Conservation (phyloP, 2,113 vertebrate genomes). For the Atlantisia rogersi region DNA sequence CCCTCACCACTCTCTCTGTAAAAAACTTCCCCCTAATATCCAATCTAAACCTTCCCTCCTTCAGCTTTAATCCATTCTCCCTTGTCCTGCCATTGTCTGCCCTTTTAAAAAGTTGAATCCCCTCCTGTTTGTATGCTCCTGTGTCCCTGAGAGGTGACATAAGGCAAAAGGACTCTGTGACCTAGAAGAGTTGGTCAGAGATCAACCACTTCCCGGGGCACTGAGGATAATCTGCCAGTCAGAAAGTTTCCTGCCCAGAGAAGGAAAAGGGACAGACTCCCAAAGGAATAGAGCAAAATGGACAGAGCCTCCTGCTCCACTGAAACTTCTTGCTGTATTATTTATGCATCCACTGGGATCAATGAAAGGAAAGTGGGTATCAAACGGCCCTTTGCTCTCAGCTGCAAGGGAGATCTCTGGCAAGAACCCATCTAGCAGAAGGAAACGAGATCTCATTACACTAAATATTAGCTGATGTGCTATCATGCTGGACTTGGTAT, state of each 20-base stretch:
- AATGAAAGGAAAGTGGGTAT: conserved; percentile 21
- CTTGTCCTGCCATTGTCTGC: too few relatives aligned
- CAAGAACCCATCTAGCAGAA: conserved; percentile 15
- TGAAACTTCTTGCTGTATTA: neutral
- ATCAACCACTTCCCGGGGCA: neutral
- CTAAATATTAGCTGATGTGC: conserved; percentile 21
- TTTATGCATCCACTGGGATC: neutral
- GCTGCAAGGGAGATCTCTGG: neutral
- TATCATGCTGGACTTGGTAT: neutral
- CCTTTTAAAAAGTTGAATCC: too few relatives aligned
- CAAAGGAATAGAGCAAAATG: neutral
- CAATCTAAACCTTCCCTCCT: too few relatives aligned
- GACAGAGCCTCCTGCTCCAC: neutral
- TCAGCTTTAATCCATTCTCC: too few relatives aligned
- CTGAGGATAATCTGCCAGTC: neutral
- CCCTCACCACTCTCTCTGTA: too few relatives aligned
- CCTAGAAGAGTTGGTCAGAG: neutral
- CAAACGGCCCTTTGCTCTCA: conserved; percentile 25
- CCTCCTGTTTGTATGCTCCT: too few relatives aligned
- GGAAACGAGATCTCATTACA: conserved; percentile 27
- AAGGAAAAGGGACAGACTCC: neutral
- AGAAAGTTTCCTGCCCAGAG: neutral
- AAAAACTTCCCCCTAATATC: too few relatives aligned
- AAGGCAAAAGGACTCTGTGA: neutral
- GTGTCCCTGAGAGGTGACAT: neutral